Conservation (phyloP, 2,888 invertebrate genomes). For the Tolmerus cingulatus region DNA sequence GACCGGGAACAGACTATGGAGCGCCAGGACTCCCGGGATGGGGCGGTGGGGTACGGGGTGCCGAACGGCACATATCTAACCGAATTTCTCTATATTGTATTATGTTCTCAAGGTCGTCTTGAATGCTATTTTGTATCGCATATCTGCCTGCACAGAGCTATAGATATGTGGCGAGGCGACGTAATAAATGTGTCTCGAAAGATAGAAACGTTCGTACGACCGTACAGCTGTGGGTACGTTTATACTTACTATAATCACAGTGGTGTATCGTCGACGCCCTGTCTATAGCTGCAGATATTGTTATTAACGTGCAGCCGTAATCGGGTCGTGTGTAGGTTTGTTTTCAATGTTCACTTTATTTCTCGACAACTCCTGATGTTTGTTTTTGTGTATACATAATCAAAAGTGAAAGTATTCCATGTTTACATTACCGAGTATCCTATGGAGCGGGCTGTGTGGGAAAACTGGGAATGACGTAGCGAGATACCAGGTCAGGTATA, state of each 20-base stretch:
- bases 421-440: slow-evolving; percentile 44
- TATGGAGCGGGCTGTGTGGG: slow-evolving; percentile 13
- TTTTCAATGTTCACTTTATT: slow-evolving; percentile 36
- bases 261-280: not conserved
- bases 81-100: slow-evolving; percentile 47
- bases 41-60: not conserved
- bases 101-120: slow-evolving; percentile 48
- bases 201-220: slow-evolving; percentile 9
- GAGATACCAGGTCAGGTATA: not conserved
- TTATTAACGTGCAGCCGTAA: slow-evolving; percentile 31
- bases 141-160: slow-evolving; percentile 15
- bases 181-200: slow-evolving; percentile 43
- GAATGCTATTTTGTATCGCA: slow-evolving; percentile 44
- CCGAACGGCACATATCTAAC: slow-evolving; percentile 30
- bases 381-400: slow-evolving; percentile 43
- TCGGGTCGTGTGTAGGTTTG: slow-evolving; percentile 29
- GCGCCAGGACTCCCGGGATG: not conserved
- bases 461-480: not conserved
- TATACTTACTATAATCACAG: slow-evolving; percentile 26
- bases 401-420: slow-evolving; percentile 48
- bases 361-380: slow-evolving; percentile 38
- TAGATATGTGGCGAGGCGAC: slow-evolving; percentile 7
- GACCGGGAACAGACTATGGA: slow-evolving; percentile 9
- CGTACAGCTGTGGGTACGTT: not conserved
- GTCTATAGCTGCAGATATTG: slow-evolving; percentile 27